Base-by-base conservation (phyloP, 1,140 invertebrate species). In the Lasioglossum albipes region DNA sequence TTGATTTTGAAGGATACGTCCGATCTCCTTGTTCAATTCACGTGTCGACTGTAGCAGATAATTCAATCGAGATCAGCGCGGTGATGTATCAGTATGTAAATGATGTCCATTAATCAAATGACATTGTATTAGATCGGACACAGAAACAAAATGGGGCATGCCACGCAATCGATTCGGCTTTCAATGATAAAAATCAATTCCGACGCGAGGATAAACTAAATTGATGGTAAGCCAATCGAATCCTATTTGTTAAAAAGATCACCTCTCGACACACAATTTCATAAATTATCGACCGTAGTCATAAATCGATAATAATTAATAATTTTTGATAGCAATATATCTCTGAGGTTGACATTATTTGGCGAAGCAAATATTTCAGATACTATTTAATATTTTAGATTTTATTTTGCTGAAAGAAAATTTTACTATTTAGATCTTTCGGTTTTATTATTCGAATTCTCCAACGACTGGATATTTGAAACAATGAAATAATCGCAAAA, bases 61-160 rank as follows among this genome's bases (percentile, higher is more conserved):
- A 77, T 81, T 70, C 79, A 82, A 74, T 76, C 66, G 45, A 12
- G 31, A 42, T 36, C 13, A 74, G 70, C 64, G 62, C n/a, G 27
- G 59, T 59, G 72, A 75, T 64, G 64, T 42, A 74, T 64, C 54
- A 49, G 66, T 74, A 74, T 78, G 83, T 73, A 84, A 85, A 85
- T 82, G 83, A 85, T 68, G 75, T 18, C 68, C 45, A 59, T 73
- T 76, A 78, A 85, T 84, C 74, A 74, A 85, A 77, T 27, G 70
- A 78, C 84, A 75, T 74, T 82, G 22, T 59, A 68, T 65, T 75
- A 42, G 66, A 81, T 52, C 54, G 71, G 57, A 52, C 27, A 31
- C 31, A 22, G 69, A 61, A 74, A 72, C 69, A 73, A 81, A 77
- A 64, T 31, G n/a, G 36, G 7, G 13, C 36, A 18, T 6, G 4